Conservation (phyloP, 2,888 invertebrate species). For the Macrosoma leucophasiata region DNA sequence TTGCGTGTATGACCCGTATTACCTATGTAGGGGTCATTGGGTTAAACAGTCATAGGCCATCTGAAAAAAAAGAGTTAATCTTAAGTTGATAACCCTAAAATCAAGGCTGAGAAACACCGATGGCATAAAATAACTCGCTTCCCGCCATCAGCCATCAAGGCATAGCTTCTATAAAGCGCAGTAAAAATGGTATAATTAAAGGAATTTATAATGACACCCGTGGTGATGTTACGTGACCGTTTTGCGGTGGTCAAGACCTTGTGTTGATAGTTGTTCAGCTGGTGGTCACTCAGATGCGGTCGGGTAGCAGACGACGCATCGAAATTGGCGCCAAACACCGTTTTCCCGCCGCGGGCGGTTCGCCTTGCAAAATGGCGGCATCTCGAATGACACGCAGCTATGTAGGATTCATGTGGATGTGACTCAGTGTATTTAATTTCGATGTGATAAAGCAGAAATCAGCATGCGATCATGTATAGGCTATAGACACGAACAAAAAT, state of each 20-base stretch:
- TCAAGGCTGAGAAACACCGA: constrained; percentile 22
- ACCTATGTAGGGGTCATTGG: too few species aligned
- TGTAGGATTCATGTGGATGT: constrained; percentile 45
- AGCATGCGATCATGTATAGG: too few species aligned
- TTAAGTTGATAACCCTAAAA: too few species aligned
- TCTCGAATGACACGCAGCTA: constrained; percentile 65
- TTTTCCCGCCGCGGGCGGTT: constrained; percentile 69
- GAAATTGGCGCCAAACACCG: constrained; percentile 73
- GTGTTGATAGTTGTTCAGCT: constrained; percentile 1
- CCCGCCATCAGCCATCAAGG: too few species aligned
- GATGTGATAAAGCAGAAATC: too few species aligned
- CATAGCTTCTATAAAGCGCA: constrained; percentile 47
- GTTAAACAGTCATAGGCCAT: too few species aligned
- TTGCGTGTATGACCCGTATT: too few species aligned
- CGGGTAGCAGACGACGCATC: constrained; percentile 47
- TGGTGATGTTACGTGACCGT: constrained; percentile 32
- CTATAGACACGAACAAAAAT: too few species aligned
- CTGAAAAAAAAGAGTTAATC: too few species aligned
- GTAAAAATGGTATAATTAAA: constrained; percentile 67
- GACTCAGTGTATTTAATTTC: constrained; percentile 26
- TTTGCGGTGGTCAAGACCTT: constrained; percentile 36
- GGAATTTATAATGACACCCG: constrained; percentile 61
- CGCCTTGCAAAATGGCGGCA: constrained; percentile 71
- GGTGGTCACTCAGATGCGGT: constrained; percentile 34
- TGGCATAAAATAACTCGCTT: constrained; percentile 37